Percentiles rank a stretch among this genome's conserved stretches.
phyloP scores from a whole-genome alignment of 1,140 invertebrate species.

The Brachionus koreanus region DNA sequence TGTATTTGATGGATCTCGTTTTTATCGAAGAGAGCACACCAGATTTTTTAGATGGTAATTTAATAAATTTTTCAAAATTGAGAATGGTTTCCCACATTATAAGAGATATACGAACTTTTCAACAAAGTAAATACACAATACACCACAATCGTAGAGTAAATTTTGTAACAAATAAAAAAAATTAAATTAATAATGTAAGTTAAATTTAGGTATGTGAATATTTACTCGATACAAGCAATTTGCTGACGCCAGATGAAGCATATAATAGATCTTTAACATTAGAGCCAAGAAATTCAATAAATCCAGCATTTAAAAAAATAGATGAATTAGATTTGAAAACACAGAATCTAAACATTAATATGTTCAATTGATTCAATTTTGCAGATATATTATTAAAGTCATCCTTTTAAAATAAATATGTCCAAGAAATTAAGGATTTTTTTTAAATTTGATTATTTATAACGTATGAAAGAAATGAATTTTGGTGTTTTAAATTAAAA shows the following conservation, averaged over 20 bases:
- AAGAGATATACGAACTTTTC: constrained; percentile 82
- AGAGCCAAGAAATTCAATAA: constrained; percentile 66
- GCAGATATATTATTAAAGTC: too few species aligned
- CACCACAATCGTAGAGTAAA: constrained; percentile 73
- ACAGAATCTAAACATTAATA: neutral
- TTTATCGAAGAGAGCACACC: constrained; percentile 91
- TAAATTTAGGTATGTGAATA: constrained; percentile 66
- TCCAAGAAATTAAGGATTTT: too few species aligned
- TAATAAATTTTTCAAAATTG: constrained; percentile 95
- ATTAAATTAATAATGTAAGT: neutral
- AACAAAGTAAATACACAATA: constrained; percentile 86
- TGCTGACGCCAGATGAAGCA: constrained; percentile 76
- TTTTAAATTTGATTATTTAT: too few species aligned
- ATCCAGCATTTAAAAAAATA: neutral
- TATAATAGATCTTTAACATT: constrained; percentile 77
- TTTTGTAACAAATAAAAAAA: constrained; percentile 8
- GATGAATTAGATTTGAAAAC: neutral
- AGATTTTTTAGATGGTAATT: constrained; percentile 80
- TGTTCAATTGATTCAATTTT: neutral
- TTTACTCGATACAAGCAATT: constrained; percentile 68
- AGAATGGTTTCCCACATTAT: constrained; percentile 92
- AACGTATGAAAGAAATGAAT: too few species aligned
- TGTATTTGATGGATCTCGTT: constrained; percentile 85
- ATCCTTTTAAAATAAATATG: too few species aligned
- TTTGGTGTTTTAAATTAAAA: too few species aligned